These are phyloP conservation scores for Zosterops pallidus DNA, from an alignment of 2,113 vertebrate species.

Conservation along the genomic window DNA sequence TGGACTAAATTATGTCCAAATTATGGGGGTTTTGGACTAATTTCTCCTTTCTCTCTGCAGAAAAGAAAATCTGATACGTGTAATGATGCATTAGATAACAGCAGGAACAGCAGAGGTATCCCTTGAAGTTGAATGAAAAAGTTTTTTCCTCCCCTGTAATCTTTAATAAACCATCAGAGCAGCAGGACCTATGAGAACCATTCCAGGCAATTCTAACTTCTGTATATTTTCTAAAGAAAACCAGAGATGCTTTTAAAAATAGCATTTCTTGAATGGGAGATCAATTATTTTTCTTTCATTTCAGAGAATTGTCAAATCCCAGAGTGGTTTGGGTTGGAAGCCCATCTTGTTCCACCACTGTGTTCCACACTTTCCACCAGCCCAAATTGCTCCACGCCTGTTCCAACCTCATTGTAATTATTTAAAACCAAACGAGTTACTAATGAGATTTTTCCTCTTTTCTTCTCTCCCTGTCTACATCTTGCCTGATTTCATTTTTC, in stretches of 20 bases:
- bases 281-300: neutral
- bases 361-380: neutral
- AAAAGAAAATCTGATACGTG: neutral
- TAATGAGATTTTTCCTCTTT: neutral
- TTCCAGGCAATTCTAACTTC: neutral
- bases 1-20: neutral
- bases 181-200: neutral
- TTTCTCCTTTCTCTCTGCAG: neutral
- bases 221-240: neutral
- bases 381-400: neutral
- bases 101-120: neutral
- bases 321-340: neutral
- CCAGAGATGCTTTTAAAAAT: neutral
- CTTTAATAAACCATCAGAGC: neutral
- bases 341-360: too few relatives aligned
- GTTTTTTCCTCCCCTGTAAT: neutral
- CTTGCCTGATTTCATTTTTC: neutral
- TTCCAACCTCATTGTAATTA: accelerated
- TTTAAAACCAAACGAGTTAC: neutral
- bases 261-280: neutral
- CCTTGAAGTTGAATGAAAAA: neutral
- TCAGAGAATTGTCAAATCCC: neutral
- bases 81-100: neutral
- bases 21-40: too few relatives aligned
- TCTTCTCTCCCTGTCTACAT: neutral